phyloP scores from a whole-genome alignment of 2,797 vertebrate species.

The Micromesistius poutassou region DNA sequence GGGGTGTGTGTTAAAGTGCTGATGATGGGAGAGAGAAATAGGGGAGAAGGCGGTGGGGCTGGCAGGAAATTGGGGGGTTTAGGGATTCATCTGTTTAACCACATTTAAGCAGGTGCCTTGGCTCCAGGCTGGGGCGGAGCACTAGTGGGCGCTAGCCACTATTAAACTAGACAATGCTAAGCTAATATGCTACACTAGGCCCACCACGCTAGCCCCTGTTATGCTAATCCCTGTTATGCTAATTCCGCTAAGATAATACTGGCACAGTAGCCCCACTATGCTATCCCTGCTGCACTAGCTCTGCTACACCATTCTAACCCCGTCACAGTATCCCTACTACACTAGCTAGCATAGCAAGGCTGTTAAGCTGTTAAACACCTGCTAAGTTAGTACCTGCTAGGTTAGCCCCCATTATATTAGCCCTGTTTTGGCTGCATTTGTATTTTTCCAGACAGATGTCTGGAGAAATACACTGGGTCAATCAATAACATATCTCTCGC shows the following conservation, averaged over 20 bases:
- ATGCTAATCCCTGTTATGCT: not conserved
- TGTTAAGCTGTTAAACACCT: not conserved
- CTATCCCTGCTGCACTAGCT: not conserved
- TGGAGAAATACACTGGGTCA: not conserved
- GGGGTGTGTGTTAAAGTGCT: not conserved
- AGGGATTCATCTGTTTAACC: not conserved
- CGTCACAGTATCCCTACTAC: too few species aligned
- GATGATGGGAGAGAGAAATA: not conserved
- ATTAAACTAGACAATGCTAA: not conserved
- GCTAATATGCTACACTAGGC: not conserved
- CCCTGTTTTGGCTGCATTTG: not conserved
- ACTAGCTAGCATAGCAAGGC: not conserved
- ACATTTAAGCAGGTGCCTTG: not conserved
- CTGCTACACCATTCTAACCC: not conserved
- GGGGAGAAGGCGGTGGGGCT: not conserved
- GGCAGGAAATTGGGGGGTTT: constrained; percentile 1
- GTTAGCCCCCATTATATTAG: not conserved
- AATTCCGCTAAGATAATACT: not conserved
- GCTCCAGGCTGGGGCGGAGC: not conserved
- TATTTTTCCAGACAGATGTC: not conserved
- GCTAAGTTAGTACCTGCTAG: not conserved
- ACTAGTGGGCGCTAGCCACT: not conserved
- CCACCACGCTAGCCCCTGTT: not conserved
- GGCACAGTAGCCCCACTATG: not conserved
- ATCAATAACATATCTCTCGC: not conserved